A percentile compares a stretch with the other conserved stretches of the same genome.
Conservation (phyloP, 2,113 vertebrate species). For the Hippocampus comes region DNA sequence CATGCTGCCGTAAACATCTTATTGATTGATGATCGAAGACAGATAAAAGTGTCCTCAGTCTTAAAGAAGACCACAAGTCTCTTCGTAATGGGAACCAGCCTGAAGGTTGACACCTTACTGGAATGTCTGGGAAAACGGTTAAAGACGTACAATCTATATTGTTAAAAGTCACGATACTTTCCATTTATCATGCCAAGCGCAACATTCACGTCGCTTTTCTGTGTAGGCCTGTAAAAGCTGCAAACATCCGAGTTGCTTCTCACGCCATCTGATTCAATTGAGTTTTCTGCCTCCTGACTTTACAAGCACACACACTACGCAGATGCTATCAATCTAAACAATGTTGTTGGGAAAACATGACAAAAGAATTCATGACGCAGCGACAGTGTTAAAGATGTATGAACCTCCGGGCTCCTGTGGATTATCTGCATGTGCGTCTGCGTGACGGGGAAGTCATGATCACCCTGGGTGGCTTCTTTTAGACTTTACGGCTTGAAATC, state of each 20-base stretch:
- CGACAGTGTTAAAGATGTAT: conserved; percentile 44
- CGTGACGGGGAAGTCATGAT: background rate
- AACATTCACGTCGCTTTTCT: no score
- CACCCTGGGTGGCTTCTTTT: background rate
- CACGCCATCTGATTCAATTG: background rate
- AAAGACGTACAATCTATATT: background rate
- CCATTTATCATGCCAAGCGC: background rate
- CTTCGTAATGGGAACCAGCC: background rate
- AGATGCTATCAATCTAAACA: background rate
- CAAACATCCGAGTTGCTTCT: background rate
- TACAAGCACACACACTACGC: background rate
- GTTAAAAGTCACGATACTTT: no score
- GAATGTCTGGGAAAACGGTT: background rate
- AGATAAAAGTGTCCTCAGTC: background rate
- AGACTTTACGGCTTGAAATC: background rate
- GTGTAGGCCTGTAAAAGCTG: background rate
- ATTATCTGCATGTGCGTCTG: background rate
- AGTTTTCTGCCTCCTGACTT: no score
- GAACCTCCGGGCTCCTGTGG: conserved; percentile 38
- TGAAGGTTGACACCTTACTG: background rate
- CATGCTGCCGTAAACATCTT: background rate
- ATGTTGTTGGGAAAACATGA: background rate
- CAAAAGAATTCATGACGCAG: conserved; percentile 6
- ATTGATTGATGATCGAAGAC: background rate
- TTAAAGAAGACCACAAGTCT: background rate